Evolutionary conservation across 2,797 vertebrate species (phyloP).

Genomic region (Octomys mimax): DNA sequence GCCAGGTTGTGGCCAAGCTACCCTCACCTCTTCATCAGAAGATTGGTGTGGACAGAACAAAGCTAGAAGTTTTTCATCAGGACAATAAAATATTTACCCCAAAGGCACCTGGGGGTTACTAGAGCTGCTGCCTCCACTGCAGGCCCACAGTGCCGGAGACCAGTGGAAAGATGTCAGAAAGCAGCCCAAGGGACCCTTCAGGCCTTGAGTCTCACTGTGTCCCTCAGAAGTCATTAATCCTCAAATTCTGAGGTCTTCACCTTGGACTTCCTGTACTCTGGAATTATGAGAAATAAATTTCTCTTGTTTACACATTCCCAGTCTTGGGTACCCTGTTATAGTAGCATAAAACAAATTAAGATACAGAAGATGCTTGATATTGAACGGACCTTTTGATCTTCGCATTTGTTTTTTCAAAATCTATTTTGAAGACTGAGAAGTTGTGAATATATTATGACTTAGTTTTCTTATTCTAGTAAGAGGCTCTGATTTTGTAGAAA

Average conservation of each 20-base stretch:
- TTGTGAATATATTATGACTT: background rate
- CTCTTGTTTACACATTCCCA: background rate
- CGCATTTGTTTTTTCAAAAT: background rate
- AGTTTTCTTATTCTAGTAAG: background rate
- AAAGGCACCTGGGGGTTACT: too few species aligned
- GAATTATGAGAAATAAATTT: background rate
- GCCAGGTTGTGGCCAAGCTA: background rate
- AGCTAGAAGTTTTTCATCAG: background rate
- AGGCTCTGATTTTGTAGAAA: background rate
- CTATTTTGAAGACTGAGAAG: background rate
- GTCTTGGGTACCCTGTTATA: background rate
- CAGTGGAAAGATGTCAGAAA: background rate
- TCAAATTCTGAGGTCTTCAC: background rate
- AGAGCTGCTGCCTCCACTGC: background rate
- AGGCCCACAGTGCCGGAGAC: background rate
- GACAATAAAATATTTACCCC: background rate
- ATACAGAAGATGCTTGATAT: background rate
- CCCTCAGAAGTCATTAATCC: background rate
- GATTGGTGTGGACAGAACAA: background rate
- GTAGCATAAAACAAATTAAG: background rate
- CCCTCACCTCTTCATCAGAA: background rate
- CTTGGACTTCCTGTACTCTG: background rate
- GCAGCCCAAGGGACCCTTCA: background rate
- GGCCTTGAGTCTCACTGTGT: fast-evolving
- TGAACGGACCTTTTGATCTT: background rate